Percentiles rank a stretch among this genome's conserved stretches.
Conservation (phyloP, 2,888 invertebrate genomes). For the Spodoptera picta region DNA sequence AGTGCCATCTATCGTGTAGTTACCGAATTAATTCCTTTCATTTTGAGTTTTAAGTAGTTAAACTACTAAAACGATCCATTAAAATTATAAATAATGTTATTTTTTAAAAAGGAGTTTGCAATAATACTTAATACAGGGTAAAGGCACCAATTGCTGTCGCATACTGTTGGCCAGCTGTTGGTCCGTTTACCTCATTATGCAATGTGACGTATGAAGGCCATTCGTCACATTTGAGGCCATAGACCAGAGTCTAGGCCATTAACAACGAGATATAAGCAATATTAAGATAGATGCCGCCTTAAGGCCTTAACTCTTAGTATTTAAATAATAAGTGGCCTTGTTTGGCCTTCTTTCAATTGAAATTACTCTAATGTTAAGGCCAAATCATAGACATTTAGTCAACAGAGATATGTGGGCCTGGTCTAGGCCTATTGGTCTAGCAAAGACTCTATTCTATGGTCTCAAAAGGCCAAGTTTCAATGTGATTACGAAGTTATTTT, state of each 20-base stretch:
- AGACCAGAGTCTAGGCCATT: conserved; percentile 37
- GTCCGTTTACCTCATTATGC: conserved; percentile 11
- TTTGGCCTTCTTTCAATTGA: conserved; percentile 24
- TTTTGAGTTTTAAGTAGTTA: conserved; percentile 45
- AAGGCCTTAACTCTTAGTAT: conserved; percentile 26
- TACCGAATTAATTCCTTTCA: conserved; percentile 61
- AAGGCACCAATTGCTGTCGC: conserved; percentile 21
- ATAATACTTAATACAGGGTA: conserved; percentile 50
- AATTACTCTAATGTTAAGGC: conserved; percentile 28
- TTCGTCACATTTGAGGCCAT: conserved; percentile 28
- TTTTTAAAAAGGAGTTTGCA: conserved; percentile 33
- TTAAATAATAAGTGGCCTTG: conserved; percentile 38
- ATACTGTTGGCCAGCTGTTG: conserved; percentile 26
- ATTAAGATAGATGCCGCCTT: conserved; percentile 49
- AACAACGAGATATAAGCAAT: conserved; percentile 48
- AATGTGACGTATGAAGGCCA: conserved; percentile 41
- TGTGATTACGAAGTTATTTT: conserved; percentile 81
- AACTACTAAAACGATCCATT: conserved; percentile 39
- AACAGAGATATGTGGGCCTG: conserved; percentile 17
- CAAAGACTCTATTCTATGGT: conserved; percentile 41
- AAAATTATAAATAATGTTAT: conserved; percentile 22
- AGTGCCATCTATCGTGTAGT: conserved; percentile 69
- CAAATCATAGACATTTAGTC: conserved; percentile 12
- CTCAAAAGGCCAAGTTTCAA: conserved; percentile 52
- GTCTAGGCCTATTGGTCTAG: conserved; percentile 9